Conservation (phyloP, 2,797 vertebrate genomes). For the Mus spretus region DNA sequence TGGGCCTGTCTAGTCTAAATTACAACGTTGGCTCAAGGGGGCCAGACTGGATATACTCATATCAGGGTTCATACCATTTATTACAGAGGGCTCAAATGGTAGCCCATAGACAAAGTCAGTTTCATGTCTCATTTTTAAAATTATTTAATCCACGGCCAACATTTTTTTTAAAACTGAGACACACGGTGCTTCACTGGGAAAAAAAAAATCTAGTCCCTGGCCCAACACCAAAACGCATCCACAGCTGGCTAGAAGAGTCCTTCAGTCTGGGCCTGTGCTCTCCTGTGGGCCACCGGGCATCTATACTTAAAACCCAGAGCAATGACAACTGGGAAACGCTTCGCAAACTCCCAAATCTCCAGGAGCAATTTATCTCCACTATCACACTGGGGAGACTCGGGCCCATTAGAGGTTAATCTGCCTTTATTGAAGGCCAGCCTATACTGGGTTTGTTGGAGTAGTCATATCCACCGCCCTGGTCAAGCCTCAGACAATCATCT, state of each 20-base stretch:
- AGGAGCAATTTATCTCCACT: background rate
- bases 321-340: background rate
- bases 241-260: constrained; percentile 4
- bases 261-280: background rate
- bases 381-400: constrained; percentile 42
- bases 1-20: background rate
- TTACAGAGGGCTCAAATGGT: background rate
- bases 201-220: background rate
- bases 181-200: background rate
- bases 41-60: background rate
- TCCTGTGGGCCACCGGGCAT: background rate
- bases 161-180: constrained; percentile 1
- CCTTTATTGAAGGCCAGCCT: constrained; percentile 54
- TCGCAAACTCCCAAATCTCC: constrained; percentile 27
- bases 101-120: constrained; percentile 51
- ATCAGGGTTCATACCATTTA: background rate
- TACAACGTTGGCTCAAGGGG: background rate
- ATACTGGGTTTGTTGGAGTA: constrained; percentile 26
- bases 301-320: background rate
- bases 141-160: constrained; percentile 73
- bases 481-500: constrained; percentile 96
- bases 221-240: background rate
- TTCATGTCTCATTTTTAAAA: constrained; percentile 47
- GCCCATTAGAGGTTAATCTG: constrained; percentile 10
- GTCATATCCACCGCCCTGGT: background rate